Percentiles rank a stretch among this genome's conserved stretches.
Conservation (phyloP, 2,797 vertebrate genomes). For the Chelon labrosus region DNA sequence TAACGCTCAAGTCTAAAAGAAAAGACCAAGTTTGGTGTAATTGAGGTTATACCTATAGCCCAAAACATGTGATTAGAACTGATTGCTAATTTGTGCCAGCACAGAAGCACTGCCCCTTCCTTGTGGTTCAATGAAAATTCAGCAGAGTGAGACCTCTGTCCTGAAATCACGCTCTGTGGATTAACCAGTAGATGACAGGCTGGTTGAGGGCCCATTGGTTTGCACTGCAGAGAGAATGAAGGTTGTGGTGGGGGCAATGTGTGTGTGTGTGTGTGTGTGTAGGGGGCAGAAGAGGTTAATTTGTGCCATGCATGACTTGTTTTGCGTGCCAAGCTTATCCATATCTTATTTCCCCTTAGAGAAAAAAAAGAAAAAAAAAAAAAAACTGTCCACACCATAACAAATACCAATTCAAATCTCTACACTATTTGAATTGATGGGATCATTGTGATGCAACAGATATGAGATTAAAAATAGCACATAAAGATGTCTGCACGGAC, state of each 20-base stretch:
- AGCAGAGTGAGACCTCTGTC: constrained; percentile 56
- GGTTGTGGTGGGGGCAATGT: constrained; percentile 49
- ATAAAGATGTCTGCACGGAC: no score
- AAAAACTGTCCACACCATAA: constrained; percentile 18
- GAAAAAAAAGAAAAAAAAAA: constrained; percentile 31
- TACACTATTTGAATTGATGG: constrained; percentile 13
- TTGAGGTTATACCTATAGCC: no score
- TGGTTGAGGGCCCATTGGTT: constrained; percentile 48
- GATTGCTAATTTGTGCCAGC: no score
- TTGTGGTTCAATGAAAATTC: constrained; percentile 8
- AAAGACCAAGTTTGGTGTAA: no score
- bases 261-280: constrained; percentile 26
- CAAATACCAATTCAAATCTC: constrained; percentile 15
- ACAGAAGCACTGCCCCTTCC: background rate
- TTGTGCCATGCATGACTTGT: constrained; percentile 74
- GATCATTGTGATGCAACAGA: constrained; percentile 2
- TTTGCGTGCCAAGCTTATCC: constrained; percentile 77
- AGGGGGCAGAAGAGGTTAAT: constrained; percentile 70
- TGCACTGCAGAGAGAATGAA: constrained; percentile 53
- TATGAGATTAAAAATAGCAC: no score
- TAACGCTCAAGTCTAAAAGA: no score
- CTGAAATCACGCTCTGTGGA: constrained; percentile 21
- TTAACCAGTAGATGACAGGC: constrained; percentile 55
- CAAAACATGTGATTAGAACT: no score
- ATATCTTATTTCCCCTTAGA: constrained; percentile 72